Evolutionary conservation across 2,888 invertebrate genomes (phyloP).

Genomic region (Crocallis elinguaria): DNA sequence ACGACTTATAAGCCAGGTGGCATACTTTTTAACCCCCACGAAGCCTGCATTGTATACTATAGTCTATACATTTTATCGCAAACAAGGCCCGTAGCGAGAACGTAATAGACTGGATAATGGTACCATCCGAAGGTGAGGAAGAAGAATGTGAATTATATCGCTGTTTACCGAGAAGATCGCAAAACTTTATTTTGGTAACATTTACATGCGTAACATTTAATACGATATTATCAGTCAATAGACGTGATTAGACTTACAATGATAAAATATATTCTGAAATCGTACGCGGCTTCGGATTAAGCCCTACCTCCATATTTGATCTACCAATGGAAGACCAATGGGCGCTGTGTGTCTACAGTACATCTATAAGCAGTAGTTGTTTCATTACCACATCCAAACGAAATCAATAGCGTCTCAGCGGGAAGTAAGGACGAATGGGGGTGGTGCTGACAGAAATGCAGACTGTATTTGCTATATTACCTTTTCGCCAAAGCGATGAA

Average conservation of each 20-base stretch:
- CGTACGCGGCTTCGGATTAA: background rate
- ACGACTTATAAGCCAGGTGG: too few species aligned
- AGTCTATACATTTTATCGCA: too few species aligned
- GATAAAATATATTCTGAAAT: background rate
- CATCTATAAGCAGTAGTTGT: background rate
- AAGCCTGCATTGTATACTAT: too few species aligned
- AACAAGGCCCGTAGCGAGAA: too few species aligned
- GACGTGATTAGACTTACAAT: background rate
- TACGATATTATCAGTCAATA: background rate
- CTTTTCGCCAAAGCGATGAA: background rate
- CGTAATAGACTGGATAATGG: too few species aligned
- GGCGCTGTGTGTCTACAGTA: background rate
- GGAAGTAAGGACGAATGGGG: background rate
- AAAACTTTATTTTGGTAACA: too few species aligned
- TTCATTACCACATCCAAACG: constrained; percentile 5
- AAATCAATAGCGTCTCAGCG: constrained; percentile 12
- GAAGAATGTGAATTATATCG: too few species aligned
- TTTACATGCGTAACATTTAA: too few species aligned
- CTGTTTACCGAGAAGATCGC: too few species aligned
- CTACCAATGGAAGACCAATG: background rate
- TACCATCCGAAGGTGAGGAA: too few species aligned
- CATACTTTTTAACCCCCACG: too few species aligned
- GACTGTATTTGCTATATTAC: constrained; percentile 3
- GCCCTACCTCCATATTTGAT: background rate
- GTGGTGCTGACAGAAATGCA: background rate